phyloP scores from a whole-genome alignment of 2,113 vertebrate genomes.

The Bubo bubo region DNA sequence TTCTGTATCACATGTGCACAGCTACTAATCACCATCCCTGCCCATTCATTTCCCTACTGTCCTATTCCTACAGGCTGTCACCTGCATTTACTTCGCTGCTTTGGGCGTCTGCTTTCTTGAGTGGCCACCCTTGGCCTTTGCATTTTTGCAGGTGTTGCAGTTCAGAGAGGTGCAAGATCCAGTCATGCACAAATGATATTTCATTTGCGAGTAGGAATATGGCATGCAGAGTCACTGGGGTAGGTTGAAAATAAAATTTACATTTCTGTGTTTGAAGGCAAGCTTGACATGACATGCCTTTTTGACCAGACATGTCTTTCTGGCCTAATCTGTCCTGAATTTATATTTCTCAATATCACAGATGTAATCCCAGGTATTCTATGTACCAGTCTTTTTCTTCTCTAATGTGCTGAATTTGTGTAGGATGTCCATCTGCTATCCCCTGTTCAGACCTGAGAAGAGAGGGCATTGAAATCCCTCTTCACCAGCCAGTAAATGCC shows the following conservation, averaged over 20 bases:
- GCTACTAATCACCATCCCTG: background rate
- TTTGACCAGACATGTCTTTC: background rate
- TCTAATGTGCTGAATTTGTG: background rate
- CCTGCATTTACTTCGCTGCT: background rate
- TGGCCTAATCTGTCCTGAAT: background rate
- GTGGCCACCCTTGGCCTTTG: background rate
- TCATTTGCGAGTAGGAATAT: background rate
- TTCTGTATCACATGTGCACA: background rate
- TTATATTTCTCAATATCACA: background rate
- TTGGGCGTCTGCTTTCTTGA: background rate
- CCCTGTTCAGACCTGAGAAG: background rate
- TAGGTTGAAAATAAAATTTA: background rate
- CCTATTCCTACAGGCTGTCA: background rate
- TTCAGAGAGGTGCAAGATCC: background rate
- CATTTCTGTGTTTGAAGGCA: background rate
- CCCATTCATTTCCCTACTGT: background rate
- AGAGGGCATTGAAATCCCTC: background rate
- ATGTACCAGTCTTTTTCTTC: background rate
- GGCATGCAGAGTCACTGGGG: background rate
- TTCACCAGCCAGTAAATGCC: background rate
- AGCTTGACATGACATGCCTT: accelerated
- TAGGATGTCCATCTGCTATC: background rate
- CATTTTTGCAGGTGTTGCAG: background rate
- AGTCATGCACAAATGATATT: background rate
- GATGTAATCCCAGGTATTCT: background rate